phyloP scores from a whole-genome alignment of 2,113 vertebrate genomes.

The Carollia perspicillata region DNA sequence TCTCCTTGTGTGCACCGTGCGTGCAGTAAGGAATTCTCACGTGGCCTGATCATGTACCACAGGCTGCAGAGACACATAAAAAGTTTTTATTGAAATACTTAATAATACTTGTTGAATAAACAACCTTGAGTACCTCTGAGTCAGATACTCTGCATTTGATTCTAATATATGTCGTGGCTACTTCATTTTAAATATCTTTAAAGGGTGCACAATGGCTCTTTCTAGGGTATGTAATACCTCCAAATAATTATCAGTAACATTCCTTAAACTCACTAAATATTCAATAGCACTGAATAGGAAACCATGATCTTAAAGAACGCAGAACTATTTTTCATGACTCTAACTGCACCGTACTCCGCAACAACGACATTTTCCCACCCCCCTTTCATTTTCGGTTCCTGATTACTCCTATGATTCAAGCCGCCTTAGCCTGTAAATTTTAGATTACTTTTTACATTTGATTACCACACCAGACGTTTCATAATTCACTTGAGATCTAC shows the following conservation, averaged over 20 bases:
- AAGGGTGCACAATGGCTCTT: neutral
- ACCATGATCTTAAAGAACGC: neutral
- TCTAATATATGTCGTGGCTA: neutral
- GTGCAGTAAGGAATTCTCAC: neutral
- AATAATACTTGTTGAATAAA: neutral
- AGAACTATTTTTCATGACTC: slow-evolving; percentile 11
- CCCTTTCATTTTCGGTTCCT: neutral
- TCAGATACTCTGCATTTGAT: neutral
- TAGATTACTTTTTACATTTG: neutral
- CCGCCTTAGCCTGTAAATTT: neutral
- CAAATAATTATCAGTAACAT: neutral
- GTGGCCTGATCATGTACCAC: neutral
- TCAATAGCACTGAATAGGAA: neutral
- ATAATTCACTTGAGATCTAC: neutral
- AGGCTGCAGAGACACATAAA: neutral
- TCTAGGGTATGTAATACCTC: neutral
- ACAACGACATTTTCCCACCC: slow-evolving; percentile 22
- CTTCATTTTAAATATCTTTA: slow-evolving; percentile 36
- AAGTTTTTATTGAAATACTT: neutral
- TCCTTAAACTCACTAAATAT: neutral
- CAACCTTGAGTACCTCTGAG: neutral
- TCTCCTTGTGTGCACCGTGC: neutral
- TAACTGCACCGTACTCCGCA: neutral
- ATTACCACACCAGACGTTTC: neutral
- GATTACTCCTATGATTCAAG: neutral